Conservation (phyloP, 2,888 invertebrate genomes). For the Agonum fuliginosum region DNA sequence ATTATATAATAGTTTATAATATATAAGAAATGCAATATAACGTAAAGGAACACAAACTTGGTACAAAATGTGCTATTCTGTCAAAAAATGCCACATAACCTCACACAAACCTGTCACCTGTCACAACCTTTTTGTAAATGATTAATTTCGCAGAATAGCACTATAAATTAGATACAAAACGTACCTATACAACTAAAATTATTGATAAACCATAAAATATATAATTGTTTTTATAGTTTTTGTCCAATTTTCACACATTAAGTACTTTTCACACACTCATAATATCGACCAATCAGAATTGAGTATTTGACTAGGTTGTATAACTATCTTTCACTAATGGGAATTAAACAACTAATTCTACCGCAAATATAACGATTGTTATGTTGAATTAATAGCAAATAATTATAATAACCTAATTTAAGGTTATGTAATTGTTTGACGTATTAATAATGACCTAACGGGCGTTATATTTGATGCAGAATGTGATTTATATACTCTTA, state of each 20-base stretch:
- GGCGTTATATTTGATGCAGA: not conserved
- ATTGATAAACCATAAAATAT: too few relatives aligned
- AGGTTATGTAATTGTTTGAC: too few relatives aligned
- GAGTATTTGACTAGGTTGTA: slow-evolving; percentile 49
- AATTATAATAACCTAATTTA: too few relatives aligned
- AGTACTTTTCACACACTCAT: slow-evolving; percentile 20
- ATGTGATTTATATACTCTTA: not conserved
- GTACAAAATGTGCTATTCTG: slow-evolving; percentile 9
- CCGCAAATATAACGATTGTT: not conserved
- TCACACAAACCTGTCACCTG: too few relatives aligned
- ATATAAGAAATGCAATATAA: not conserved
- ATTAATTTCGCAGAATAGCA: too few relatives aligned
- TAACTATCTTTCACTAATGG: not conserved
- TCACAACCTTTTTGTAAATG: too few relatives aligned
- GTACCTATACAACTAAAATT: too few relatives aligned
- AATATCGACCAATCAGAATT: slow-evolving; percentile 37
- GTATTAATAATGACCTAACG: too few relatives aligned
- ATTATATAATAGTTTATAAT: not conserved
- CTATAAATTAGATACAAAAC: too few relatives aligned
- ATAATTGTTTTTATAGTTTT: not conserved
- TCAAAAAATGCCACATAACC: not conserved
- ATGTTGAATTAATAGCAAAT: too few relatives aligned
- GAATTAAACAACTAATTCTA: not conserved
- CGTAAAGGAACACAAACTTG: not conserved
- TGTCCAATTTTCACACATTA: slow-evolving; percentile 14